Evolutionary conservation across 2,797 vertebrate genomes (phyloP), one percentile per base, ranked within the genome.

Genomic region (Leptatherina wallacei): DNA sequence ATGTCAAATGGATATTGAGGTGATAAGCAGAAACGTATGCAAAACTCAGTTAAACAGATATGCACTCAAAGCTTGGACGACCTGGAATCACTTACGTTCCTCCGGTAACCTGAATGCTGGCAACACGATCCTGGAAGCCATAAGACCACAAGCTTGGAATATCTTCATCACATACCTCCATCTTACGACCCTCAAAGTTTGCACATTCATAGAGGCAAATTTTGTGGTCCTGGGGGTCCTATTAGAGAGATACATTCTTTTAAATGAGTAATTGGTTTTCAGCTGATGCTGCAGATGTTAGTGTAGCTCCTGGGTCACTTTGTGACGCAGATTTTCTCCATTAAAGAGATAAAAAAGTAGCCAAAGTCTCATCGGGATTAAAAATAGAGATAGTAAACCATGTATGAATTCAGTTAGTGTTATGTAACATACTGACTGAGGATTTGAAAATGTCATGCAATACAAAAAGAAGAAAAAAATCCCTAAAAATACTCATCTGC

Each of bases 81-180:
- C 2, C 1, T 18, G 9, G 54, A 47, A 64, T 20, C 3, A 90
- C 95, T 90, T 84, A 96, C 96, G 94, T 96, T 94, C 95, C 96
- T 59, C 96, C 96, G 1, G 91, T 92, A 77, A 96, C 95, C 85
- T 96, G 94, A 84, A 96, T 86, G 76, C 96, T 96, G 59, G 90
- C 93, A 4, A 96, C 95, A 20, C 91, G 94, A 73, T 96, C 95
- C 90, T 95, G 95, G 89, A 96, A 96, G 71, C 96, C 95, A 1
- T 96, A 95, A 57, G 93, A 95, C 95, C 95, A 96, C 83, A 96
- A 83, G 80, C 95, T 96, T 65, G 95, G 96, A 63, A 96, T 95
- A 55, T 96, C 96, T 84, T 96, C 95, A 56, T 96, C 95, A 24
- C 93, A 95, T 77, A 96, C 94, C 76, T 96, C 96, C 95, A 96